Evolutionary conservation across 2,797 vertebrate species (phyloP), one percentile per base, ranked within the genome.

Genomic region (Xyrichtys novacula): DNA sequence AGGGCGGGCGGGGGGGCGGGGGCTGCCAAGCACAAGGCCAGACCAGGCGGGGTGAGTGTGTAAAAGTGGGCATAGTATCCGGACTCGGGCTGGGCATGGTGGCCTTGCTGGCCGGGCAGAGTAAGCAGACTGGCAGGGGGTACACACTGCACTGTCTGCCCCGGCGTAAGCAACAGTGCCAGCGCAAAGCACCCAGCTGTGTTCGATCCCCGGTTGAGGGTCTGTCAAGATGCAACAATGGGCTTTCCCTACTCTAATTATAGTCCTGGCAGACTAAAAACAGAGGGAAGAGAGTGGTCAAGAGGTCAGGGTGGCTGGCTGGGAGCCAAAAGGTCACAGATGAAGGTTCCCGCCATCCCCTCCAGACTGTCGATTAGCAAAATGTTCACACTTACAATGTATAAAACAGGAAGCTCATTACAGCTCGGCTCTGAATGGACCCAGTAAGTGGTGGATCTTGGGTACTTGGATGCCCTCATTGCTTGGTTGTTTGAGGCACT

Each of bases 191-290:
- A 77, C 80, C 88, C 88, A 91, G 89, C 88, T 90, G 90, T 84
- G 89, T 73, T 78, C 60, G 22, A 69, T 57, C 67, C 77, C 20
- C 8, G 19, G 76, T 65, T 23, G 10, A 78, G 70, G 62, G 68
- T 62, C 80, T 78, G 81, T 86, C 73, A 81, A 85, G 85, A 87
- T 82, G 76, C 65, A 86, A 90, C 85, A 89, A 91, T 88, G 80
- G 80, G 69, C 77, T 76, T 76, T 76, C 74, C 83, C 83, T 76
- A 61, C 74, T 76, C 74, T 77, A 88, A 88, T 91, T 90, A 87
- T 80, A 83, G 85, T 71, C 47, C 65, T 63, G 85, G 56, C 57
- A 75, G 84, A 78, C 78, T 88, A 87, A 91, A 91, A 77, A 88
- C 69, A 71, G 71, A 78, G 80, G 78, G 83, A 85, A 80, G 42